Evolutionary conservation across 1,140 invertebrate species (phyloP).

Genomic region (Oncopodura yosiiana): DNA sequence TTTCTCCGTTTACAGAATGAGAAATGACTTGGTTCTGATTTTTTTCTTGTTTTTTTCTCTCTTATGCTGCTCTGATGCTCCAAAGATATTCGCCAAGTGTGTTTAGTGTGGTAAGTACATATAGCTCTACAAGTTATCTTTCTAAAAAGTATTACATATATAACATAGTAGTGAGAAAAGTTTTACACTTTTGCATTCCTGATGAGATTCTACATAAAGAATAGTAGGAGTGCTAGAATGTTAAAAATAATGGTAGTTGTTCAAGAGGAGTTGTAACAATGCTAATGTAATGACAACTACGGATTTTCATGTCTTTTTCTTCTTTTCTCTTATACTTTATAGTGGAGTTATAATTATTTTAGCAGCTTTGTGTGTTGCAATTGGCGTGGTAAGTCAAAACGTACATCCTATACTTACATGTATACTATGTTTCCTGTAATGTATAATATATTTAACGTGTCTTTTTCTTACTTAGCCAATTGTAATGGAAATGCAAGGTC

Average conservation of each 20-base stretch:
- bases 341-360: constrained; percentile 33
- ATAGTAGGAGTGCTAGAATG: not conserved
- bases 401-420: too few relatives aligned
- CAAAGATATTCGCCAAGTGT: constrained; percentile 34
- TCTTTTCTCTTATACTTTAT: constrained; percentile 6
- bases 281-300: too few relatives aligned
- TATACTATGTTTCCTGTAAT: too few relatives aligned
- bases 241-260: too few relatives aligned
- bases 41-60: constrained; percentile 5
- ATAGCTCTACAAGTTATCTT: not conserved
- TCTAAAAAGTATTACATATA: constrained; percentile 3
- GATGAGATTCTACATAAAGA: not conserved
- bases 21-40: constrained; percentile 9
- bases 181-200: not conserved
- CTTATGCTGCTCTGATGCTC: constrained; percentile 28
- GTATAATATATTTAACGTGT: too few relatives aligned
- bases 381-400: too few relatives aligned
- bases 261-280: too few relatives aligned
- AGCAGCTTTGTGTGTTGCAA: constrained; percentile 28
- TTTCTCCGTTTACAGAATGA: constrained; percentile 10
- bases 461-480: too few relatives aligned
- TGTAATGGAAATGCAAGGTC: constrained; percentile 32
- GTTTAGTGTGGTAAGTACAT: constrained; percentile 30
- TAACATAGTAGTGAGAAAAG: not conserved
- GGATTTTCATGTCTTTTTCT: not conserved